Evolutionary conservation across 2,888 invertebrate genomes (phyloP).

Genomic region (Trissoscelio sp.): DNA sequence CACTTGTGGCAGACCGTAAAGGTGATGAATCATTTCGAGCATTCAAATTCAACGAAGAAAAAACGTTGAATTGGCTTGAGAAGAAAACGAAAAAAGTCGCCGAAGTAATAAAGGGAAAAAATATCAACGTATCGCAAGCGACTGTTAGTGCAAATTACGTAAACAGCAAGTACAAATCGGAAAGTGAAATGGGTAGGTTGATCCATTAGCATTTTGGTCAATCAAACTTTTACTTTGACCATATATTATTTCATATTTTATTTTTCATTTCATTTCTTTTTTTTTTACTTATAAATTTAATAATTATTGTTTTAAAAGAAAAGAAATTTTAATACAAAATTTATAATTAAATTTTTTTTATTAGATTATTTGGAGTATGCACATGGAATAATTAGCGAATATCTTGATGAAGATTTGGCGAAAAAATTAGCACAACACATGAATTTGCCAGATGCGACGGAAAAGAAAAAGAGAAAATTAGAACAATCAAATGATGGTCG

Average conservation of each 20-base stretch:
- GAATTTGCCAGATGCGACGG: slow-evolving; percentile 87
- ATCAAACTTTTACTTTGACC: neutral
- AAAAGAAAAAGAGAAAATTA: slow-evolving; percentile 79
- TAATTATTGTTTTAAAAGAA: neutral
- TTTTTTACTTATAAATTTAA: neutral
- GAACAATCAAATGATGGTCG: slow-evolving; percentile 77
- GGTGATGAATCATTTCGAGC: slow-evolving; percentile 89
- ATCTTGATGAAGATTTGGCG: slow-evolving; percentile 88
- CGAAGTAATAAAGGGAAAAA: slow-evolving; percentile 87
- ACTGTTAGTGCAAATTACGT: slow-evolving; percentile 91
- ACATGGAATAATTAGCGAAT: slow-evolving; percentile 91
- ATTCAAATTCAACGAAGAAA: slow-evolving; percentile 93
- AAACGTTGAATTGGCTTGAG: slow-evolving; percentile 90
- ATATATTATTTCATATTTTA: too few species aligned
- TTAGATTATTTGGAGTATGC: slow-evolving; percentile 89
- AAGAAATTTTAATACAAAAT: neutral
- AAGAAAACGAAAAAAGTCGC: slow-evolving; percentile 88
- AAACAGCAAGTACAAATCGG: slow-evolving; percentile 84
- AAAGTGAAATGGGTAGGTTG: slow-evolving; percentile 84
- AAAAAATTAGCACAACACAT: slow-evolving; percentile 87
- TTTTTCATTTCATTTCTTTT: too few species aligned
- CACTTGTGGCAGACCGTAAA: slow-evolving; percentile 88
- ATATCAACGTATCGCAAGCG: slow-evolving; percentile 89
- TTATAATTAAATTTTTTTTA: neutral
- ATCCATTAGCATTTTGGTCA: slow-evolving; percentile 2